A percentile compares a stretch with the other conserved stretches of the same genome.
These are phyloP conservation scores for Rhingia campestris DNA, from an alignment of 2,888 invertebrate species.

Conservation along the genomic window DNA sequence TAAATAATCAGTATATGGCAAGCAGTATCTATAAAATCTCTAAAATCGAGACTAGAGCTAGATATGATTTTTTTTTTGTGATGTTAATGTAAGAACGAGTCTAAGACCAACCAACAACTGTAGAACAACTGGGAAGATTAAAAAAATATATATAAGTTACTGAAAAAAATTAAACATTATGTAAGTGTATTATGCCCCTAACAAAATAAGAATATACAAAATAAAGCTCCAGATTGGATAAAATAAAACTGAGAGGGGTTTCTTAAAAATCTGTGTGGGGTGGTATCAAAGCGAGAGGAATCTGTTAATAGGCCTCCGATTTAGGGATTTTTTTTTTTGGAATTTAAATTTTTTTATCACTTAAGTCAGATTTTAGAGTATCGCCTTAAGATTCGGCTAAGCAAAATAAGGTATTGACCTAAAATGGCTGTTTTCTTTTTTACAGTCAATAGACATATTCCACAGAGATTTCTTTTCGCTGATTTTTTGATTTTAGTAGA, in stretches of 20 bases:
- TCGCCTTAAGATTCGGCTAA: too few relatives aligned
- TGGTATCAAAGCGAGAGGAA: too few relatives aligned
- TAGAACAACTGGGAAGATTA: slow-evolving; percentile 14
- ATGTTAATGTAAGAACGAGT: background rate
- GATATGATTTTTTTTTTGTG: background rate
- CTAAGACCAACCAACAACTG: slow-evolving; percentile 6
- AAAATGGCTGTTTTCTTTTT: too few relatives aligned
- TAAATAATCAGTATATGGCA: slow-evolving; percentile 8
- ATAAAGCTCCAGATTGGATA: background rate
- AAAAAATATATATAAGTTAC: background rate
- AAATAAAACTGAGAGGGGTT: background rate
- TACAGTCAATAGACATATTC: too few relatives aligned
- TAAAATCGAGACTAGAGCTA: slow-evolving; percentile 7
- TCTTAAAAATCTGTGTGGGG: too few relatives aligned
- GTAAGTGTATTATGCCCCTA: slow-evolving; percentile 25
- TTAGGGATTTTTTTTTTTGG: too few relatives aligned
- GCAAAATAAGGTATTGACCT: too few relatives aligned
- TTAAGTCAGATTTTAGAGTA: too few relatives aligned
- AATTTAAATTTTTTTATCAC: too few relatives aligned
- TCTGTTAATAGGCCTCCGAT: too few relatives aligned
- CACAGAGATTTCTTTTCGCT: too few relatives aligned
- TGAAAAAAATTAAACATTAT: background rate
- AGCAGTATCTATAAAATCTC: background rate
- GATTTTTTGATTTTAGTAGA: too few relatives aligned
- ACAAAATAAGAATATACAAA: background rate